phyloP scores from a whole-genome alignment of 2,888 invertebrate species.

The Phyllotreta striolata region DNA sequence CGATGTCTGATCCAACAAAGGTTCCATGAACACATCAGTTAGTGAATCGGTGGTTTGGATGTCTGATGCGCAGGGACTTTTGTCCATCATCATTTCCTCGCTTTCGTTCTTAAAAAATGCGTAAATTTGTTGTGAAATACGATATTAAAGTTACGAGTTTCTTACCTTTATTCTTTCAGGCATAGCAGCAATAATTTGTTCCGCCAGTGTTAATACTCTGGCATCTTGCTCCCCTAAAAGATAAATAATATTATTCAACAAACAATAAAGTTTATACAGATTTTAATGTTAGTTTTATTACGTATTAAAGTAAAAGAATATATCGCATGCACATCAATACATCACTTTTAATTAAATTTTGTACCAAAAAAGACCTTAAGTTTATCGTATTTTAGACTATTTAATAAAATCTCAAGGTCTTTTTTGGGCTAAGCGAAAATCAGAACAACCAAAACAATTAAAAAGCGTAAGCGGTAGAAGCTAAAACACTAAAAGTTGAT shows the following conservation, averaged over 20 bases:
- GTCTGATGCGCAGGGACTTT: constrained; percentile 66
- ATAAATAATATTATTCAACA: constrained; percentile 1
- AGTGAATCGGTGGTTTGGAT: constrained; percentile 59
- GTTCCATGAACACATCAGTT: constrained; percentile 79
- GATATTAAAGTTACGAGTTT: background rate
- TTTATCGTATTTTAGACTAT: background rate
- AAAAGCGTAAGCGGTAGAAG: constrained; percentile 32
- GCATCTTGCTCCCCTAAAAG: constrained; percentile 87
- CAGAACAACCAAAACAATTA: constrained; percentile 18
- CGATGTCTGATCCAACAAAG: constrained; percentile 72
- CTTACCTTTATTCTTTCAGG: constrained; percentile 94
- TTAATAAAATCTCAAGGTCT: constrained; percentile 6
- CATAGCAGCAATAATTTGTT: constrained; percentile 98
- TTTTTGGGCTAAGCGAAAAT: constrained; percentile 13
- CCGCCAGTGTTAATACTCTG: constrained; percentile 90
- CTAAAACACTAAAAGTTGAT: constrained; percentile 24
- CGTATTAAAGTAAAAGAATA: background rate
- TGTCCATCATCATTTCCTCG: constrained; percentile 71
- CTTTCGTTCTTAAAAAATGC: constrained; percentile 72
- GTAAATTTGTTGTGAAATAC: background rate
- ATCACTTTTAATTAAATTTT: no score
- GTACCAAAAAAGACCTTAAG: no score
- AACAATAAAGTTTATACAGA: background rate
- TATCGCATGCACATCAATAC: no score
- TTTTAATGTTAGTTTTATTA: background rate